Base-by-base conservation (phyloP, 2,888 invertebrate genomes). In the Oligia strigilis region DNA sequence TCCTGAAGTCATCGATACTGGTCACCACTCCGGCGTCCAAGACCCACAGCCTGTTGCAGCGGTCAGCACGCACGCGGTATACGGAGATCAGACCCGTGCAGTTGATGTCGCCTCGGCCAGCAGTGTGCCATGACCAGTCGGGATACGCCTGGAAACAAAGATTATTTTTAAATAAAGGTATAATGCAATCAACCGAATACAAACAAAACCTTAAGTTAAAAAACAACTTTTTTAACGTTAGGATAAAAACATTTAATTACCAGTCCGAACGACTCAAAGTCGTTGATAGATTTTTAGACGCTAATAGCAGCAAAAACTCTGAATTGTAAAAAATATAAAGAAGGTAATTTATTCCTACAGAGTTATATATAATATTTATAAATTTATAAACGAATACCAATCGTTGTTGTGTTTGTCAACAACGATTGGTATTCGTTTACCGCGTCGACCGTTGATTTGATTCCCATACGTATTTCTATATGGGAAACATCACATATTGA, bases 31-130 rank as follows among this genome's bases (percentile, higher is more conserved):
- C 99, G 4, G 98, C 98, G 94, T 99, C 99, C 78, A 99, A 95
- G 2, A 98, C 98, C 99, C 99, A 99, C 6, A 99, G 96, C 36
- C 99, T 97, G 94, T 98, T 98, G 95, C 99, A 99, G n/a, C 98
- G 97, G 93, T 99, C 99, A 58, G 98, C 96, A 36, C 98, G 97
- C 72, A 98, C 94, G 46, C 99, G 97, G 96, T 99, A 99, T 67
- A 98, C 98, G 0, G 98, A 98, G 77, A 98, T 97, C 52, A 99
- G 93, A 0, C 98, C 98, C 36, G 98, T 98, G 93, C 99, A 99
- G 95, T 98, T 98, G 92, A 98, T 97, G 88, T 97, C 97, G 0
- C 98, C 98, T 40, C 97, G 97, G 0, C 98, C 98, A 0, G 98
- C 98, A 0, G 97, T 97, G 89, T 99, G 98, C 97, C 98, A 98